Conservation (phyloP, 2,888 invertebrate species). For the Coelopa pilipes region DNA sequence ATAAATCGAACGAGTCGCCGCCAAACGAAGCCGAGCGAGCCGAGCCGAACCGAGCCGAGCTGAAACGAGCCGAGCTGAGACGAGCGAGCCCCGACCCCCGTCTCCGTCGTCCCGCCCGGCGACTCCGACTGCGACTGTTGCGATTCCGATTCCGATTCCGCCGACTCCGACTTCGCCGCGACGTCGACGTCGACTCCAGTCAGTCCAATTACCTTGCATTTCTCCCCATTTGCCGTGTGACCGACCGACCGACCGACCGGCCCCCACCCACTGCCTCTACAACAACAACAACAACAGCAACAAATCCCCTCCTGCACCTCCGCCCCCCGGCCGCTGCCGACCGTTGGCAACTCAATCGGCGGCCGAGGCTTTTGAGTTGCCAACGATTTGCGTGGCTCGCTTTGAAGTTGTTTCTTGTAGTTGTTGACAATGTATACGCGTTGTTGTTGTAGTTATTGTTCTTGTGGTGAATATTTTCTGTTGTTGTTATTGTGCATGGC, state of each 20-base stretch:
- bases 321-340: neutral
- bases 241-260: too few species aligned
- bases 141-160: neutral
- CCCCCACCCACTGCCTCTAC: too few species aligned
- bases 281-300: too few species aligned
- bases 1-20: constrained; percentile 23
- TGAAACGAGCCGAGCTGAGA: neutral
- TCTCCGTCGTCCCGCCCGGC: neutral
- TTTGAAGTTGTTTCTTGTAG: neutral
- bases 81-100: constrained; percentile 5
- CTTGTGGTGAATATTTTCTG: neutral
- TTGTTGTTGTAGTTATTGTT: too few species aligned
- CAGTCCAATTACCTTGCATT: constrained; percentile 13
- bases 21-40: too few species aligned
- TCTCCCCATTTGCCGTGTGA: neutral
- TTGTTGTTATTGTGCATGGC: neutral
- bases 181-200: neutral
- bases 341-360: neutral
- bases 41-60: too few species aligned
- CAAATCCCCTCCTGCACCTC: neutral
- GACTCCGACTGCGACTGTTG: neutral
- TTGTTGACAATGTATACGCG: too few species aligned
- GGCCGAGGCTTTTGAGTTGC: neutral
- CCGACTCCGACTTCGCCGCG: neutral
- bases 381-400: neutral